phyloP scores from a whole-genome alignment of 2,888 invertebrate species.

The Nasonovia ribisnigri region DNA sequence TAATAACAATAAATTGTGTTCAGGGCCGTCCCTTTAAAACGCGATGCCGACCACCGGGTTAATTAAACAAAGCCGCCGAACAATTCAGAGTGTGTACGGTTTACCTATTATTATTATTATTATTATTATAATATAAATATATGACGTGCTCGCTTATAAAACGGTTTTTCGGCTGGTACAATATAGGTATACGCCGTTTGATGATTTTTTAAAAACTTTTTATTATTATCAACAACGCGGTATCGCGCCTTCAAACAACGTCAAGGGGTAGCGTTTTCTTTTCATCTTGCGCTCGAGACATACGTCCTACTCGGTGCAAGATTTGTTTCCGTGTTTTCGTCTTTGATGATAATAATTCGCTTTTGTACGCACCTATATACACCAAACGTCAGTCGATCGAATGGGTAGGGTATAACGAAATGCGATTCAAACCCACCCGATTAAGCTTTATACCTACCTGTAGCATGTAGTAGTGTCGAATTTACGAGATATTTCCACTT shows the following conservation, averaged over 20 bases:
- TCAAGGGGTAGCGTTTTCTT: constrained; percentile 21
- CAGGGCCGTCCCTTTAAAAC: not conserved
- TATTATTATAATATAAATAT: not conserved
- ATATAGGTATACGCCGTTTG: not conserved
- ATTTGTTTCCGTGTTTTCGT: not conserved
- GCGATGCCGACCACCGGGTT: not conserved
- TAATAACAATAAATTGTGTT: constrained; percentile 9
- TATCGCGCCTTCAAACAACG: constrained; percentile 18
- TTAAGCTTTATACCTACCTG: not conserved
- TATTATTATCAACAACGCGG: not conserved
- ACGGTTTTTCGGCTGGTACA: not conserved
- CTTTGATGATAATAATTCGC: constrained; percentile 14
- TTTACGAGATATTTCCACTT: not conserved
- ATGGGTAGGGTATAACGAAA: not conserved
- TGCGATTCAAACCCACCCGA: not conserved
- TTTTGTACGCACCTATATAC: not conserved
- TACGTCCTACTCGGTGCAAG: not conserved
- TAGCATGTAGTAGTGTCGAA: not conserved
- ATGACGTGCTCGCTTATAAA: not conserved
- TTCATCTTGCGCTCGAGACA: constrained; percentile 26
- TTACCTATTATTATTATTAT: not conserved
- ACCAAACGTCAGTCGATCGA: not conserved
- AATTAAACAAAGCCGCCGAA: constrained; percentile 20
- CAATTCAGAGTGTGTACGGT: not conserved
- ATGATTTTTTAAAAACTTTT: not conserved